Evolutionary conservation across 2,797 vertebrate genomes (phyloP), one percentile per base, ranked within the genome.

Genomic region (Platalea minor): DNA sequence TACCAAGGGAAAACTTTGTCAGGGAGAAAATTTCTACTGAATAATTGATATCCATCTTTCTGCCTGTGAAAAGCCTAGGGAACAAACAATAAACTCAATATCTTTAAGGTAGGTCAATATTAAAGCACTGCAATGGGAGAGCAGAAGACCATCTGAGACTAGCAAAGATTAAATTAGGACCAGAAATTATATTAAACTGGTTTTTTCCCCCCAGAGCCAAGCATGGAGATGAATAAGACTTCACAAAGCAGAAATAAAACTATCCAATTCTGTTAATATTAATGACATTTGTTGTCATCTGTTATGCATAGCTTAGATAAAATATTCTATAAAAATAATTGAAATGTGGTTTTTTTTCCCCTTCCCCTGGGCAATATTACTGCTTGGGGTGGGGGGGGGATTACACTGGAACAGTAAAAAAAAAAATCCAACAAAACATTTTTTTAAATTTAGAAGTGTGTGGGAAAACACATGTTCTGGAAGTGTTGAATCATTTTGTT

Each of bases 11-110:
- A 92, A 90, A 33, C 11, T 89, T 74, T 69, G 13, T 78, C 67
- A 84, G n/a, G 50, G n/a, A 88, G 60, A 84, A 85, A 74, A 64
- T 64, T 75, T 64, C 64, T 67, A 5, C 61, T 91, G 75, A 93
- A 93, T 93, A 95, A 95, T 78, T 94, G 39, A 92, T 78, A 20
- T 33, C 28, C 28, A 64, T 50, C 73, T 77, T 88, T n/a, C 72
- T 72, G 46, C 59, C 43, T 28, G 24, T 88, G 53, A 59, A 86
- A 83, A 82, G 53, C 31, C 57, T 18, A 69, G 13, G 69, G 79
- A 96, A 73, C 17, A 94, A 96, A 96, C 45, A 91, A 76, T 41
- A 35, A 88, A 77, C n/a, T 48, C 81, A 75, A 8, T 73, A 56
- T 73, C 59, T 93, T 85, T 84, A 86, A 88, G 76, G 79, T 1